Conservation (phyloP, 1,140 invertebrate species). For the Leptoteleia sp. region DNA sequence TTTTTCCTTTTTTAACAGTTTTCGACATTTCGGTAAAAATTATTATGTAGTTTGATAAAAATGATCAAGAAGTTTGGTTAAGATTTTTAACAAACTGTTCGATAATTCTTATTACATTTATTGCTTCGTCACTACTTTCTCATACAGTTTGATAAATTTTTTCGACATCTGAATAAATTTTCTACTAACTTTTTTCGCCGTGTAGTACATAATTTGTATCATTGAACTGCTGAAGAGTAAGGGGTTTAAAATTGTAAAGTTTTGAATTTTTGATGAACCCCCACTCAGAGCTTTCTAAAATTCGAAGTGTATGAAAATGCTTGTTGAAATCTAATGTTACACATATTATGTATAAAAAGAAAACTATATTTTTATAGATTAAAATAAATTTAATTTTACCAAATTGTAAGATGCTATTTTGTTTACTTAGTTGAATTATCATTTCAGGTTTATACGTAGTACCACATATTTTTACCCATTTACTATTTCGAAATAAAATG, state of each 20-base stretch:
- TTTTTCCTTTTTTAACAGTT: too few species aligned
- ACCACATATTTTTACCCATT: conserved; percentile 15
- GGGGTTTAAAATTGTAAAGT: background rate
- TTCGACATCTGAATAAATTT: too few species aligned
- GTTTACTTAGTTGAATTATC: background rate
- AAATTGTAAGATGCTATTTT: background rate
- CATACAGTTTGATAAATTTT: too few species aligned
- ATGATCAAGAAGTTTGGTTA: too few species aligned
- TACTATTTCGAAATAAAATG: background rate
- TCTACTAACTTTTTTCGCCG: too few species aligned
- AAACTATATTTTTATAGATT: background rate
- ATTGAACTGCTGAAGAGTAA: conserved; percentile 1
- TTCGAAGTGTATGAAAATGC: background rate
- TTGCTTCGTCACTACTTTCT: too few species aligned
- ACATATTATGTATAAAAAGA: background rate
- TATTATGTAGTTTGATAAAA: too few species aligned
- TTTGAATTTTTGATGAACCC: background rate
- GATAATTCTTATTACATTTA: too few species aligned
- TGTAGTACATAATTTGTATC: too few species aligned
- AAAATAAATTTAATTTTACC: conserved; percentile 18
- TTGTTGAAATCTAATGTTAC: background rate
- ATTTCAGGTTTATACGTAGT: conserved; percentile 1
- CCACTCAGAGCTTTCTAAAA: background rate
- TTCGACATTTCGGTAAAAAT: too few species aligned
- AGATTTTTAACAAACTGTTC: too few species aligned